Percentiles rank a stretch among this genome's conserved stretches.
phyloP scores from a whole-genome alignment of 92 coral and sea anemone genomes.

The Galaxea fascicularis region DNA sequence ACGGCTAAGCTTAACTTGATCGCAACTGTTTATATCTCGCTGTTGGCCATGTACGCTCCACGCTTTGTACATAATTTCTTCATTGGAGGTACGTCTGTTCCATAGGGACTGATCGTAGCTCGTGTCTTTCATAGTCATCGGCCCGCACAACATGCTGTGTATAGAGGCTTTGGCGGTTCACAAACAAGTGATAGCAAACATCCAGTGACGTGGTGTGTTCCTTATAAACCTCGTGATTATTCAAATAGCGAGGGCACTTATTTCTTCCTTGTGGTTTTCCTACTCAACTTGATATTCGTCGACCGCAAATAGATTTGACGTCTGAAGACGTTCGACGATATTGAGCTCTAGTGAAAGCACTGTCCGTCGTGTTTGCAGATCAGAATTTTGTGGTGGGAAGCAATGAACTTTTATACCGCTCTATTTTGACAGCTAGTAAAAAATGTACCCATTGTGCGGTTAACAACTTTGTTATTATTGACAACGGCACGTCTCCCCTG shows the following conservation, averaged over 20 bases:
- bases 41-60: neutral
- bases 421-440: constrained; percentile 36
- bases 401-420: neutral
- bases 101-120: constrained; percentile 14
- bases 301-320: constrained; percentile 16
- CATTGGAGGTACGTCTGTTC: constrained; percentile 5
- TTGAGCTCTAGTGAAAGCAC: neutral
- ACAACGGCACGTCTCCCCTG: constrained; percentile 32
- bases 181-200: constrained; percentile 33
- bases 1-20: constrained; percentile 21
- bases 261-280: constrained; percentile 17
- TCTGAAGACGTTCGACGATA: constrained; percentile 28
- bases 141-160: constrained; percentile 34
- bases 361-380: neutral
- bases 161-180: constrained; percentile 31
- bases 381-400: constrained; percentile 2
- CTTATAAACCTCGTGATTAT: constrained; percentile 29
- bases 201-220: constrained; percentile 38
- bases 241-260: constrained; percentile 7
- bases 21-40: constrained; percentile 18
- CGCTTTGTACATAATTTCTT: constrained; percentile 30
- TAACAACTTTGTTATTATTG: constrained; percentile 34
- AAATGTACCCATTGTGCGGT: constrained; percentile 26
- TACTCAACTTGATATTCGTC: constrained; percentile 13
- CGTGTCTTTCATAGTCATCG: constrained; percentile 30